Percentiles rank a stretch among this genome's conserved stretches.
These are phyloP conservation scores for Heliconius nattereri DNA, from an alignment of 1,140 invertebrate species.

Conservation along the genomic window DNA sequence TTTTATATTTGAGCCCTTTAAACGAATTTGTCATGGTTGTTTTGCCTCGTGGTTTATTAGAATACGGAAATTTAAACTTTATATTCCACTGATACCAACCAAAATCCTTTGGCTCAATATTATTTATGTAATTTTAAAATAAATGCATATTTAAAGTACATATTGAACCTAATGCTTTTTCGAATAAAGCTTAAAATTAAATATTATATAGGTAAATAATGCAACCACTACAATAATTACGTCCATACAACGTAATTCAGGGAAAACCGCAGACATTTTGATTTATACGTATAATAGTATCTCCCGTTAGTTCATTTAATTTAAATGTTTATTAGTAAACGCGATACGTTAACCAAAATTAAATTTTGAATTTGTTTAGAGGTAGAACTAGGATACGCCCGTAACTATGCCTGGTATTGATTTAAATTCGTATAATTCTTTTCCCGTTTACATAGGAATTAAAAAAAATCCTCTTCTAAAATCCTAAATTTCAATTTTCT, in stretches of 20 bases:
- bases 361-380: not conserved
- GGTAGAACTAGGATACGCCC: no score
- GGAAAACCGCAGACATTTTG: constrained; percentile 22
- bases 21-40: not conserved
- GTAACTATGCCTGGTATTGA: no score
- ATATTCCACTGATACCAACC: not conserved
- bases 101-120: not conserved
- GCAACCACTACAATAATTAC: constrained; percentile 15
- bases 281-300: constrained; percentile 17
- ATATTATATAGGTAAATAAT: constrained; percentile 14
- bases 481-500: no score
- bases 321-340: not conserved
- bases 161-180: not conserved
- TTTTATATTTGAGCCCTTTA: not conserved
- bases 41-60: not conserved
- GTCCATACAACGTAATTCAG: constrained; percentile 15
- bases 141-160: not conserved
- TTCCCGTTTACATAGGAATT: no score
- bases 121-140: not conserved
- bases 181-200: not conserved
- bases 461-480: no score
- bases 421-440: no score
- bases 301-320: not conserved
- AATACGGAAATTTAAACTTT: not conserved
- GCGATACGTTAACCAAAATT: not conserved